A percentile compares a stretch with the other conserved stretches of the same genome.
Evolutionary conservation across 2,113 vertebrate genomes (phyloP).

Genomic region (Polypterus bichir): DNA sequence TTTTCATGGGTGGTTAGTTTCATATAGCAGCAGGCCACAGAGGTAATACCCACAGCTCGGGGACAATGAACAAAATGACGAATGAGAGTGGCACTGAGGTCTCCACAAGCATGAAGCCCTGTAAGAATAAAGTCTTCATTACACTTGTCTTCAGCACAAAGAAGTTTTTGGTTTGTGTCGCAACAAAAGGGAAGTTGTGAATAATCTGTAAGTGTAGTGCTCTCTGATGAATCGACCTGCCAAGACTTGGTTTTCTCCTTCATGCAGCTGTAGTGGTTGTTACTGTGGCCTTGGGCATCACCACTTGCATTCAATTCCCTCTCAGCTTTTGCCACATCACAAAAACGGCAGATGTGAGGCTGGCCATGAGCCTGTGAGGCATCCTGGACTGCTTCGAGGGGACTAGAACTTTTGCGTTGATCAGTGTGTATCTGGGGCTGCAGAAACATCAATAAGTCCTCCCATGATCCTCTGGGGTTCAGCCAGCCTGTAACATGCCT

Average conservation of each 20-base stretch:
- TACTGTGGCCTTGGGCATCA: neutral
- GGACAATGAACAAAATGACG: slow-evolving; percentile 67
- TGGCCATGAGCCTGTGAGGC: no score
- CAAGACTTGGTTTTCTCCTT: no score
- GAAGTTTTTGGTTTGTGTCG: neutral
- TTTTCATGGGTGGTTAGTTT: slow-evolving; percentile 59
- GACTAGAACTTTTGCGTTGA: no score
- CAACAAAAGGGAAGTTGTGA: no score
- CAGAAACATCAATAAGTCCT: slow-evolving; percentile 54
- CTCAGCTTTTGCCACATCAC: neutral
- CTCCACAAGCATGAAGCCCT: slow-evolving; percentile 79
- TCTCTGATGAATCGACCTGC: neutral
- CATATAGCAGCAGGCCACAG: slow-evolving; percentile 87
- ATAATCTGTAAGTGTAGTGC: no score
- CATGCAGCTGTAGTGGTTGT: neutral
- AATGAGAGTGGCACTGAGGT: slow-evolving; percentile 74
- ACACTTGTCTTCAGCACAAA: rapidly evolving
- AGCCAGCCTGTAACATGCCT: slow-evolving; percentile 60
- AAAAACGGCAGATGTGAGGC: no score
- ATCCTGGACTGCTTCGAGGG: no score
- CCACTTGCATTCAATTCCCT: no score
- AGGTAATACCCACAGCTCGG: slow-evolving; percentile 55
- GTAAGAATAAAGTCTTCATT: slow-evolving; percentile 53
- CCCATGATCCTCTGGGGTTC: slow-evolving; percentile 54
- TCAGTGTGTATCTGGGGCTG: neutral